These are phyloP conservation scores for Chlorodrepanis virens DNA, from an alignment of 2,113 vertebrate genomes.

Conservation along the genomic window DNA sequence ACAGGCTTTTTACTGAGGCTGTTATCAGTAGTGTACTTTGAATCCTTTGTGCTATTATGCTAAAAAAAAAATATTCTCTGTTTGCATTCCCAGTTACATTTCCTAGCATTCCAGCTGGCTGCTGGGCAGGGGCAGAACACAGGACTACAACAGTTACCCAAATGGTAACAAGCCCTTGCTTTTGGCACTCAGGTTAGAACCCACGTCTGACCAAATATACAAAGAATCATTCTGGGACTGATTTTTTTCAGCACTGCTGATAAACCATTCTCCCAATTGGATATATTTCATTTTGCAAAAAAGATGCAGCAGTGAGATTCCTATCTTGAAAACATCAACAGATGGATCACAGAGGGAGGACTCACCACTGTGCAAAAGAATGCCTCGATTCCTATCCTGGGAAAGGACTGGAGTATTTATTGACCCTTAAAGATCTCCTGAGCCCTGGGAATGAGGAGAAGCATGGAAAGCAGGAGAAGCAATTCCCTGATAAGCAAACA, in stretches of 20 bases:
- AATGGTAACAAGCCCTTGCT: neutral
- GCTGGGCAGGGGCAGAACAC: neutral
- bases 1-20: neutral
- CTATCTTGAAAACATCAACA: neutral
- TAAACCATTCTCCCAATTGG: neutral
- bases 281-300: neutral
- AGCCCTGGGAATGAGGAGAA: neutral
- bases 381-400: neutral
- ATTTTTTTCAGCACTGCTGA: neutral
- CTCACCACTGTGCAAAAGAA: neutral
- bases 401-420: neutral
- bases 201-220: neutral
- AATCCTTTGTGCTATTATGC: neutral
- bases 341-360: neutral
- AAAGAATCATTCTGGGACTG: neutral
- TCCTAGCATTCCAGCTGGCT: neutral
- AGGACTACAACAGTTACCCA: neutral
- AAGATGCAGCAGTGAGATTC: neutral
- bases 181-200: neutral
- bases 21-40: neutral
- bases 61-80: neutral
- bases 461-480: neutral
- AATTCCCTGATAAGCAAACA: conserved; percentile 6
- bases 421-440: neutral
- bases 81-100: neutral